These are phyloP conservation scores for Tetragonisca angustula DNA, from an alignment of 2,888 invertebrate genomes.

Conservation along the genomic window DNA sequence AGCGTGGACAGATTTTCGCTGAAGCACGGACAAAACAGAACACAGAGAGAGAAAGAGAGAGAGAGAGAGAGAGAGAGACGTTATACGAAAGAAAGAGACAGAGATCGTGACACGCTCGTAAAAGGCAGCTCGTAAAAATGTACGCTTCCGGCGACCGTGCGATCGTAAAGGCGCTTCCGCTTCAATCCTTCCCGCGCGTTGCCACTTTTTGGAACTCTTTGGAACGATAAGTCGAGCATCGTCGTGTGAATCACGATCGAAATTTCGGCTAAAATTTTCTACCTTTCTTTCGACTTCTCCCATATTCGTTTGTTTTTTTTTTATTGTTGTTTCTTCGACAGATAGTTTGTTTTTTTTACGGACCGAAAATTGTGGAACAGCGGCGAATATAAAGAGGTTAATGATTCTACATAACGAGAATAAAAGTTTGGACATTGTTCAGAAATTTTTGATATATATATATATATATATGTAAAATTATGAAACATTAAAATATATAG, in stretches of 20 bases:
- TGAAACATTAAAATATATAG: too few relatives aligned
- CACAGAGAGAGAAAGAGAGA: background rate
- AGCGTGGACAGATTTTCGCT: constrained; percentile 39
- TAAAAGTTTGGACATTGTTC: background rate
- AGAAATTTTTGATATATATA: background rate
- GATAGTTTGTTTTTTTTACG: background rate
- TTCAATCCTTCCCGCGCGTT: constrained; percentile 35
- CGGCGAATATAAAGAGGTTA: background rate
- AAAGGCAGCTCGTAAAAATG: constrained; percentile 61
- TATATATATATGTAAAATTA: too few relatives aligned
- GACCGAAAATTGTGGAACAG: background rate
- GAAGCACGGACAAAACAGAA: background rate
- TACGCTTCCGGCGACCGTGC: constrained; percentile 45
- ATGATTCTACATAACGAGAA: background rate
- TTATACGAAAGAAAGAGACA: constrained; percentile 12
- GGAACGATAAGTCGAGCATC: constrained; percentile 17
- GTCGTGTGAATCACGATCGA: constrained; percentile 7
- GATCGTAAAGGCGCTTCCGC: constrained; percentile 62
- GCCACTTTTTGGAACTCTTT: constrained; percentile 29
- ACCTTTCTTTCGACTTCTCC: too few relatives aligned
- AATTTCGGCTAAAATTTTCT: constrained; percentile 1
- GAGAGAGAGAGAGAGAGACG: background rate
- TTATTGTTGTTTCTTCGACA: background rate
- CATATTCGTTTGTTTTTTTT: background rate
- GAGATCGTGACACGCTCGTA: constrained; percentile 32